Evolutionary conservation across 2,113 vertebrate species (phyloP).

Genomic region (Paramormyrops kingsleyae): DNA sequence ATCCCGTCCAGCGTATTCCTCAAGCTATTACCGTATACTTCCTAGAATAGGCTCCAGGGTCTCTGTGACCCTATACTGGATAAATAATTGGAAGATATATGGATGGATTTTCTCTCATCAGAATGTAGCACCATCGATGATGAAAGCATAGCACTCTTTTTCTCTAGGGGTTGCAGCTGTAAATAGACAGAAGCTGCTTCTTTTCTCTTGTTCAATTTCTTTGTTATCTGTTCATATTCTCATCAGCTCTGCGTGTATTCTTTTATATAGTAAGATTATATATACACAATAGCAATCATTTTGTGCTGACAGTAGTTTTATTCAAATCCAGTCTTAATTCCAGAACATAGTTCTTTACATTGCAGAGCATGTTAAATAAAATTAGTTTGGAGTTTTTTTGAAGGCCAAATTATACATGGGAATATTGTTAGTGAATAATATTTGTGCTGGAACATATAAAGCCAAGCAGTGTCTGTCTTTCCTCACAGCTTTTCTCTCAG

Average conservation of each 20-base stretch:
- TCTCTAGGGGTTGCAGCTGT: background rate
- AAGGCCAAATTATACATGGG: background rate
- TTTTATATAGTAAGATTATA: background rate
- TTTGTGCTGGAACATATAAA: background rate
- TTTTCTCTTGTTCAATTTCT: background rate
- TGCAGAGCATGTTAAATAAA: background rate
- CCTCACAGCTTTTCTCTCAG: conserved; percentile 34
- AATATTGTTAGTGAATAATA: background rate
- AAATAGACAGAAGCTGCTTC: background rate
- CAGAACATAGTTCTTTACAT: background rate
- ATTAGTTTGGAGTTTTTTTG: background rate
- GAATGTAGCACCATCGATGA: background rate
- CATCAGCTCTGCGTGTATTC: background rate
- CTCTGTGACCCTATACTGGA: background rate
- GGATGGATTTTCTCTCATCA: background rate
- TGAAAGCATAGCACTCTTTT: background rate
- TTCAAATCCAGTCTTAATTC: background rate
- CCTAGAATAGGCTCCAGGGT: background rate
- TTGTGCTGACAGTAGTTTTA: background rate
- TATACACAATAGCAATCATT: background rate
- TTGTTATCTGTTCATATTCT: background rate
- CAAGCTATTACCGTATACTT: background rate
- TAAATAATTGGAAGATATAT: background rate
- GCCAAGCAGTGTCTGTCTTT: background rate
- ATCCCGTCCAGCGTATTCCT: background rate